Conservation (phyloP, 2,888 invertebrate species). For the Cryptosula pallasiana region DNA sequence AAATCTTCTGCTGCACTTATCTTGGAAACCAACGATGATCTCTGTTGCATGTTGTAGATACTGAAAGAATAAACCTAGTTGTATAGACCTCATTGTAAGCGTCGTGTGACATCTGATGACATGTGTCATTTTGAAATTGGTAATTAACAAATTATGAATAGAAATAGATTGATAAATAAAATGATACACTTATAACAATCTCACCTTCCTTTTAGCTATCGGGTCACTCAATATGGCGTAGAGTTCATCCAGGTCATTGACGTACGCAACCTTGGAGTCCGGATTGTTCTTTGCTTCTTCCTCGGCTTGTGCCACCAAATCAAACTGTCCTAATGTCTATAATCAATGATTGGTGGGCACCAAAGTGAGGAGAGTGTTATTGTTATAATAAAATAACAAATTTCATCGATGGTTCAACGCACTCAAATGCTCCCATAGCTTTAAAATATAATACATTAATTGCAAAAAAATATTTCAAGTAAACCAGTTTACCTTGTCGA, state of each 20-base stretch:
- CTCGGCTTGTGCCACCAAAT: background rate
- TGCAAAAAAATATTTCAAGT: too few species aligned
- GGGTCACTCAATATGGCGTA: background rate
- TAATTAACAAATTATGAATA: too few species aligned
- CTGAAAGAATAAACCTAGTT: too few species aligned
- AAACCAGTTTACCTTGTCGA: conserved; percentile 38
- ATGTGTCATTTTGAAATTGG: too few species aligned
- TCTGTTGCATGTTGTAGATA: conserved; percentile 50
- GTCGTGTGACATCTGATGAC: too few species aligned
- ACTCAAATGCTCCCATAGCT: too few species aligned
- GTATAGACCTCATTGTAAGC: too few species aligned
- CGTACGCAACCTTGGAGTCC: background rate
- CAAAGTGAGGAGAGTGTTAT: too few species aligned
- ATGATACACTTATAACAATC: background rate
- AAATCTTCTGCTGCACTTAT: conserved; percentile 44
- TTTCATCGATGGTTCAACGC: too few species aligned
- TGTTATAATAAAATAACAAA: too few species aligned
- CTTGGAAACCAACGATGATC: conserved; percentile 48
- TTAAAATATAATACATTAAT: too few species aligned
- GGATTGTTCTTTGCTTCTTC: background rate
- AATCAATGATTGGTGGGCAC: too few species aligned
- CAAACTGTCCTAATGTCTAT: conserved; percentile 18
- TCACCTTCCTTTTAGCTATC: conserved; percentile 6
- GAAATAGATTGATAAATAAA: background rate
- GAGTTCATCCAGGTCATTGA: conserved; percentile 2